Percentiles rank a stretch among this genome's conserved stretches.
phyloP scores from a whole-genome alignment of 2,113 vertebrate species.

The Leptobrachium leishanense region DNA sequence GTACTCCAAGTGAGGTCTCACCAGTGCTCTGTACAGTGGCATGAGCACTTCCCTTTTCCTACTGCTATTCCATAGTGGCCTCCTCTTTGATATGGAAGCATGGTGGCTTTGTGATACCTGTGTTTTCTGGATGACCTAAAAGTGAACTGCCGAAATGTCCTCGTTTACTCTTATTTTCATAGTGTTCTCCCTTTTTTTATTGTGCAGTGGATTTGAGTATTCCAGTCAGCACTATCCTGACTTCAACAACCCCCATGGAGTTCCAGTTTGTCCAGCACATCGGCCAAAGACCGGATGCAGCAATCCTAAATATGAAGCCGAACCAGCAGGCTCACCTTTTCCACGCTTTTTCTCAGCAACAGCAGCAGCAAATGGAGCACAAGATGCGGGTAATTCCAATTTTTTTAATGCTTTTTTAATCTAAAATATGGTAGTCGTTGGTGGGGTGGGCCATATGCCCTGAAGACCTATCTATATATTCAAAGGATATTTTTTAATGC shows the following conservation, averaged over 20 bases:
- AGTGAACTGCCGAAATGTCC: too few relatives aligned
- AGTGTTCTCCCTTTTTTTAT: not conserved
- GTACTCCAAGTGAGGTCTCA: too few relatives aligned
- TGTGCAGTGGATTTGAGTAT: conserved; percentile 53
- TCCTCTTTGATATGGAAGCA: too few relatives aligned
- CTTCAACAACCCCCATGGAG: conserved; percentile 81
- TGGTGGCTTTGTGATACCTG: too few relatives aligned
- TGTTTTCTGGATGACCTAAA: too few relatives aligned
- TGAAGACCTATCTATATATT: too few relatives aligned
- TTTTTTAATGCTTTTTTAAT: not conserved
- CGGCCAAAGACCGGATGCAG: conserved; percentile 66
- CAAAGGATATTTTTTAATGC: too few relatives aligned
- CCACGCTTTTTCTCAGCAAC: conserved; percentile 75
- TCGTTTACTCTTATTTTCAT: not conserved
- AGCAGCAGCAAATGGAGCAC: conserved; percentile 65
- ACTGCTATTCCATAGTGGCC: too few relatives aligned
- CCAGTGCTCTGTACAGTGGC: too few relatives aligned
- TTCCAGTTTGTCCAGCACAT: conserved; percentile 82
- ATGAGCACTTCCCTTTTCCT: too few relatives aligned
- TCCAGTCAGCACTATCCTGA: conserved; percentile 54
- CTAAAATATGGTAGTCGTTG: too few relatives aligned
- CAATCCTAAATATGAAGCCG: conserved; percentile 75
- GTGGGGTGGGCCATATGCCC: too few relatives aligned
- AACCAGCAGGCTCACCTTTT: conserved; percentile 69
- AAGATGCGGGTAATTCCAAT: conserved; percentile 19